Evolutionary conservation across 1,140 invertebrate species (phyloP).

Genomic region (Macrotrachela quadricornifera): DNA sequence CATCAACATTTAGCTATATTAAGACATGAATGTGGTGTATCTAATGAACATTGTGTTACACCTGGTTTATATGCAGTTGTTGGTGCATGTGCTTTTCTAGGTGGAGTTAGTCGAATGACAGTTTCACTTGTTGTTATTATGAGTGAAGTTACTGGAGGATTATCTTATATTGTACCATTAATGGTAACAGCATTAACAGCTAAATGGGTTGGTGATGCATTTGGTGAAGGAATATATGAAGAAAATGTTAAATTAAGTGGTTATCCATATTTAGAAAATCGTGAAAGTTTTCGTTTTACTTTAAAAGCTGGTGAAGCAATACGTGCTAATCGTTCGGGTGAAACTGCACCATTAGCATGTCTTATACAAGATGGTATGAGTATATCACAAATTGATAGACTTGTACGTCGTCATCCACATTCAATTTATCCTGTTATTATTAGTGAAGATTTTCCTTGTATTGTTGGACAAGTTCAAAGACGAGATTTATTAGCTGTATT

Average conservation of each 20-base stretch:
- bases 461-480: slow-evolving; percentile 87
- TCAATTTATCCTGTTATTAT: slow-evolving; percentile 97
- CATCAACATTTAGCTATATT: neutral
- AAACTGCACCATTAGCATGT: neutral
- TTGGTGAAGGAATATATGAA: slow-evolving; percentile 86
- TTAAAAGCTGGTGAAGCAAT: too few relatives aligned
- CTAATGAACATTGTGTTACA: slow-evolving; percentile 73
- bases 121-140: slow-evolving; percentile 94
- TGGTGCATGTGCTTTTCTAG: slow-evolving; percentile 82
- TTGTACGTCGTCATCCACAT: slow-evolving; percentile 80
- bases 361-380: slow-evolving; percentile 3
- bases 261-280: slow-evolving; percentile 60
- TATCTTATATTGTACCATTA: slow-evolving; percentile 65
- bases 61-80: slow-evolving; percentile 98
- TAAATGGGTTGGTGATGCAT: slow-evolving; percentile 96
- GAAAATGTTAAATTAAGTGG: slow-evolving; percentile 90
- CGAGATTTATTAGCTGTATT: slow-evolving; percentile 44
- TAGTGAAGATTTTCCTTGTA: slow-evolving; percentile 77
- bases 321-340: too few relatives aligned
- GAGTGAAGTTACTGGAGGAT: slow-evolving; percentile 89
- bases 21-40: neutral
- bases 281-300: too few relatives aligned
- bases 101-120: slow-evolving; percentile 92
- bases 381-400: slow-evolving; percentile 37
- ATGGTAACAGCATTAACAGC: slow-evolving; percentile 98